Percentiles rank a stretch among this genome's conserved stretches.
Evolutionary conservation across 2,797 vertebrate species (phyloP).

Genomic region (Euthynnus affinis): DNA sequence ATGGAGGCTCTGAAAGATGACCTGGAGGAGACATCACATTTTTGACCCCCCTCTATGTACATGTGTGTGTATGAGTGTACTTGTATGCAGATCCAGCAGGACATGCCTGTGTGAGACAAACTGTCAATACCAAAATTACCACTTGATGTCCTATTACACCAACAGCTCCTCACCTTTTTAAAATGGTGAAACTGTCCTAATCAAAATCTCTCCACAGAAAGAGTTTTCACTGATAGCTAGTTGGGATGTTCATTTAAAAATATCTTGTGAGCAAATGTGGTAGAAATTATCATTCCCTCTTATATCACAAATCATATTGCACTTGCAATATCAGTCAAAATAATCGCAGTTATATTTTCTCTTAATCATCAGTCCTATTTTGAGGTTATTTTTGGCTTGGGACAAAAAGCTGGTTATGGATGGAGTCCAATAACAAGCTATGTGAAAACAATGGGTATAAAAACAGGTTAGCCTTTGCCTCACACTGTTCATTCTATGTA

Average conservation of each 20-base stretch:
- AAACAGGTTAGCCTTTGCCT: not conserved
- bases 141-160: conserved; percentile 23
- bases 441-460: not conserved
- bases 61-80: no score
- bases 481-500: not conserved
- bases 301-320: no score
- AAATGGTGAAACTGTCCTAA: not conserved
- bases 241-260: not conserved
- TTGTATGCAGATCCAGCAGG: not conserved
- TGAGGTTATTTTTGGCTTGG: not conserved
- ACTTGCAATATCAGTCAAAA: no score
- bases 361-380: not conserved
- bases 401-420: not conserved
- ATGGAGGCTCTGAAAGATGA: not conserved
- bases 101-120: conserved; percentile 7
- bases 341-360: no score
- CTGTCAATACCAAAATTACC: not conserved
- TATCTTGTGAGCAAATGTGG: not conserved
- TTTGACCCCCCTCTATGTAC: not conserved
- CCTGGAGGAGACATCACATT: not conserved
- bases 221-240: not conserved
- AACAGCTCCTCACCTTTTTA: not conserved
- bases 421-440: not conserved
- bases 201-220: not conserved
- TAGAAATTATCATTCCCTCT: no score